These are phyloP conservation scores for Sorex fumeus DNA, from an alignment of 2,113 vertebrate species.

Conservation along the genomic window DNA sequence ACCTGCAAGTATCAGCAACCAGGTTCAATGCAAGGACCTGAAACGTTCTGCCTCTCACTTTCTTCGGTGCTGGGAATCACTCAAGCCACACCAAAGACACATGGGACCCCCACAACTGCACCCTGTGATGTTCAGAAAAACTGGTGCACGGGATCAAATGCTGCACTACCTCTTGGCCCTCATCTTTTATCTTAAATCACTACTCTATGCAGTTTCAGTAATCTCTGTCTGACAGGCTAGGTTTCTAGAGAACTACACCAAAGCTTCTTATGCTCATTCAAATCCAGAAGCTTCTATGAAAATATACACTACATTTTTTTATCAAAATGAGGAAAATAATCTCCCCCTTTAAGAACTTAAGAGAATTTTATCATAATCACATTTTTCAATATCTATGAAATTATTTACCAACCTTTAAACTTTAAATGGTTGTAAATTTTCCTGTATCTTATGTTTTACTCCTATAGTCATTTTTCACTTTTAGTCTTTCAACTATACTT, in stretches of 20 bases:
- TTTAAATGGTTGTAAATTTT: not conserved
- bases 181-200: no score
- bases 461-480: constrained; percentile 7
- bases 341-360: not conserved
- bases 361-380: not conserved
- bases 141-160: no score
- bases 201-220: not conserved
- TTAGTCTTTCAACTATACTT: not conserved
- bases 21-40: no score
- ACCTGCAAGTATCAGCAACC: no score
- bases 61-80: no score
- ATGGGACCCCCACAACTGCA: no score
- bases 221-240: not conserved
- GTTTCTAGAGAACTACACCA: not conserved
- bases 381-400: not conserved
- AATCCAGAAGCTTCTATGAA: constrained; percentile 17
- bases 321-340: not conserved
- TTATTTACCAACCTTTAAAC: not conserved
- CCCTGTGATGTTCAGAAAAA: no score
- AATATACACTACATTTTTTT: not conserved
- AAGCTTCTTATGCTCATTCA: not conserved
- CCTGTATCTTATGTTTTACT: not conserved
- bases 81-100: no score
- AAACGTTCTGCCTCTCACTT: no score
- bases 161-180: no score